Base-by-base conservation (phyloP, 2,797 vertebrate genomes). In the Rhinella marina region DNA sequence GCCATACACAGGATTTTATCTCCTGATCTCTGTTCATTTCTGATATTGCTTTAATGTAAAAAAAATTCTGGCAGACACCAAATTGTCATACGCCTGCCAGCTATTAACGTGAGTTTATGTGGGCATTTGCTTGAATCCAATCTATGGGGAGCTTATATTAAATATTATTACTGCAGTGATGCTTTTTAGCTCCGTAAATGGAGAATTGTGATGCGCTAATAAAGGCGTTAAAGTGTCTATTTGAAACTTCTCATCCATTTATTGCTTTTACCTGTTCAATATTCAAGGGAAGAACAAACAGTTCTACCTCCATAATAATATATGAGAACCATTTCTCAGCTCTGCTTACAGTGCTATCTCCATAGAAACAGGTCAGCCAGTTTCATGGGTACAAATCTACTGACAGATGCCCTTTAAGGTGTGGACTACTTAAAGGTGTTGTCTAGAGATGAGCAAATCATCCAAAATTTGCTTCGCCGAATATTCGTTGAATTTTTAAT, bases 21-120 rank as follows among this genome's bases (percentile, higher is more conserved):
- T n/a, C 52, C 62, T 27, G 48, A 16, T 41, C 81, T 66, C 64
- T 82, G 81, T 82, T 82, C 54, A 68, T 56, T 70, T 68, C 64
- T 27, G 17, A 68, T 68, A 68, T 21, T 2, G 48, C n/a, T 70
- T 52, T 66, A 68, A 82, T 27, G 16, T 70, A 16, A 62, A n/a
- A 19, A n/a, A n/a, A n/a, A n/a, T 81, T 81, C 80, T 82, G 80
- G 80, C 80, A 52, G 48, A 61, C 23, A 10, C 25, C 25, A 3
- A 3, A 11, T 19, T 17, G 64, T 64, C 21, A 52, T 52, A 68
- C 50, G 41, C 11, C 25, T 50, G 64, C 81, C 41, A 68, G 81
- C 61, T 70, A 82, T 68, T 82, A 68, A 27, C 48, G 48, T 16
- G 62, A 68, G 59, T 68, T 52, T 68, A 66, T 66, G 41, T 68